These are phyloP conservation scores for Clarias fuscus DNA, from an alignment of 2,797 vertebrate genomes.

Conservation along the genomic window DNA sequence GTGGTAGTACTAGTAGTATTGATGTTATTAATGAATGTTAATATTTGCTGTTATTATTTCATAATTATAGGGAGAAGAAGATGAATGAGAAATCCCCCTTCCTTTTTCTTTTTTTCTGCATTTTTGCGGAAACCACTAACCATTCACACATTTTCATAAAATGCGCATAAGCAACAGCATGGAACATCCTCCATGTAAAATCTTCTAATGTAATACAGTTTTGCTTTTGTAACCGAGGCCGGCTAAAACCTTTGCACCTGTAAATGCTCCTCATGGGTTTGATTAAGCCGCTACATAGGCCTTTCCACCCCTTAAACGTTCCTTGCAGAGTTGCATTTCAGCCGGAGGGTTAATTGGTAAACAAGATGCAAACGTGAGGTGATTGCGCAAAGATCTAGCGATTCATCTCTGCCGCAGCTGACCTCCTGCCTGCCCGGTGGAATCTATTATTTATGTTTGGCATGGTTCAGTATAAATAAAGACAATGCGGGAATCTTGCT, in stretches of 20 bases:
- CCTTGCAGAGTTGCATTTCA: conserved; percentile 12
- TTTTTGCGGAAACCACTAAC: background rate
- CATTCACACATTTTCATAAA: background rate
- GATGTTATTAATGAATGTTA: too few relatives aligned
- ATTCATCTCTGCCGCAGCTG: conserved; percentile 22
- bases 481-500: background rate
- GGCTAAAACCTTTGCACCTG: conserved; percentile 1
- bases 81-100: background rate
- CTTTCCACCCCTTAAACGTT: conserved; percentile 15
- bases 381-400: background rate
- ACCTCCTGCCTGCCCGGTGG: conserved; percentile 6
- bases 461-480: background rate
- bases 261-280: conserved; percentile 19
- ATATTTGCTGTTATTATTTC: too few relatives aligned
- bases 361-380: conserved; percentile 23
- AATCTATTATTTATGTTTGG: conserved; percentile 12
- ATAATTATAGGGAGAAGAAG: background rate
- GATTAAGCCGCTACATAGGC: conserved; percentile 37
- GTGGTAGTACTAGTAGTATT: too few relatives aligned
- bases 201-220: background rate
- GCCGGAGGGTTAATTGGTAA: conserved; percentile 28
- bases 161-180: too few relatives aligned
- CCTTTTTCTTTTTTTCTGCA: background rate
- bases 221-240: background rate
- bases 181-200: background rate